Percentiles rank a stretch among this genome's conserved stretches.
phyloP scores from a whole-genome alignment of 2,888 invertebrate species.

The Tetranychus truncatus region DNA sequence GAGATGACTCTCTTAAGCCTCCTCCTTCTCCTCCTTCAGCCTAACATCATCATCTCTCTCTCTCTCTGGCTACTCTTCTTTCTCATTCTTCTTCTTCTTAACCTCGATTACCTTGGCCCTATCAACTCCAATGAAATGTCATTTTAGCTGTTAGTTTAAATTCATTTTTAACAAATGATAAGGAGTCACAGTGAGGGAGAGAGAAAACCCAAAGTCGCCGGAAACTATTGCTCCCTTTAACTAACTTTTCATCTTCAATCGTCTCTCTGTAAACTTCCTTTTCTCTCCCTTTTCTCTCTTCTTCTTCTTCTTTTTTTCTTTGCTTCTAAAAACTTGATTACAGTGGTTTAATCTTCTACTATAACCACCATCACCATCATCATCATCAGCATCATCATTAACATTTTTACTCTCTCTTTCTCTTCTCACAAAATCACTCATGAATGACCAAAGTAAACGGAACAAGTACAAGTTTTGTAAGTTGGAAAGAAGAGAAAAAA shows the following conservation, averaged over 20 bases:
- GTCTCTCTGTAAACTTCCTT: conserved; percentile 1
- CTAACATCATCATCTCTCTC: background rate
- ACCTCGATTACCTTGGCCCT: background rate
- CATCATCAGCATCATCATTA: background rate
- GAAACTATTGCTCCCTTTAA: background rate
- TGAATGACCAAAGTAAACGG: background rate
- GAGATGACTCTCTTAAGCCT: background rate
- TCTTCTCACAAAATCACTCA: background rate
- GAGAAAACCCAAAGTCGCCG: background rate
- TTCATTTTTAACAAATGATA: background rate
- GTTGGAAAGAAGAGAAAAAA: background rate
- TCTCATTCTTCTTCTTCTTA: background rate
- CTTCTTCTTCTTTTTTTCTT: background rate
- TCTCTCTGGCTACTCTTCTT: background rate
- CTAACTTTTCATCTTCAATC: background rate
- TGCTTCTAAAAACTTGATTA: background rate
- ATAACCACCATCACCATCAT: background rate
- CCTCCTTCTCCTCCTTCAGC: background rate
- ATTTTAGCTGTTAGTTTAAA: conserved; percentile 9
- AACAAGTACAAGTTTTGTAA: background rate
- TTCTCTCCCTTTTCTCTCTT: background rate
- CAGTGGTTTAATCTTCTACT: background rate
- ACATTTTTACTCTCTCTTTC: too few relatives aligned
- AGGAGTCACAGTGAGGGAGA: conserved; percentile 8
- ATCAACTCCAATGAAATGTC: background rate